A percentile compares a stretch with the other conserved stretches of the same genome.
phyloP scores from a whole-genome alignment of 2,888 invertebrate species.

The Pilophorus perplexus region DNA sequence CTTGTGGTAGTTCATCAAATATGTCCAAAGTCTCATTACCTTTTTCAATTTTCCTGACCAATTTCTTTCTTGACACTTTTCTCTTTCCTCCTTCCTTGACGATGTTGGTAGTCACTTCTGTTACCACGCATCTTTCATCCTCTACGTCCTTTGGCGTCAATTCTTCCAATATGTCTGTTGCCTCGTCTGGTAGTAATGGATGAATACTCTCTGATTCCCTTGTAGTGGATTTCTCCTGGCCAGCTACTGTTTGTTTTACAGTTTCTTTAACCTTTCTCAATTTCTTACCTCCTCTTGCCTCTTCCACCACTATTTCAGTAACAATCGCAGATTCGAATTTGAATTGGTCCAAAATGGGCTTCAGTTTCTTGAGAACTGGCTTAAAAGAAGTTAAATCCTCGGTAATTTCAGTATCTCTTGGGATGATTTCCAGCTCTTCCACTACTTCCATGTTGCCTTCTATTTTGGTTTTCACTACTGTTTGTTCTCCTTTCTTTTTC shows the following conservation, averaged over 20 bases:
- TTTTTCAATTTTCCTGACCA: no score
- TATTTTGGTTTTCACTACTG: no score
- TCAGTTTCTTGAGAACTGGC: conserved; percentile 51
- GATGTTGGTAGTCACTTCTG: conserved; percentile 48
- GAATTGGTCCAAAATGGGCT: conserved; percentile 49
- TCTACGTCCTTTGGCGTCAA: no score
- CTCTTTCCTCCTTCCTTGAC: conserved; percentile 53
- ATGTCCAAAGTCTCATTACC: conserved; percentile 15
- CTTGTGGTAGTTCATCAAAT: conserved; percentile 51
- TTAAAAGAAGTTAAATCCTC: conserved; percentile 32
- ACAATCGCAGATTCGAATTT: conserved; percentile 54
- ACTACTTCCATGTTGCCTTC: no score
- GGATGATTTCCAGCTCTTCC: no score
- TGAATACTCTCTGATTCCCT: no score
- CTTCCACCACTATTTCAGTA: conserved; percentile 50
- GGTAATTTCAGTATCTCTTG: conserved; percentile 51
- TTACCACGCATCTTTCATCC: conserved; percentile 27
- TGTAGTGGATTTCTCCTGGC: no score
- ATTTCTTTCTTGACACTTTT: conserved; percentile 55
- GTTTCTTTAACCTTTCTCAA: conserved; percentile 44
- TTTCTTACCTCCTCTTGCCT: conserved; percentile 29
- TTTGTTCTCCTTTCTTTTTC: conserved; percentile 53
- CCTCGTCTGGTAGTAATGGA: no score
- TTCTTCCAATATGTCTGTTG: no score
- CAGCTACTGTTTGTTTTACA: conserved; percentile 47